These are phyloP conservation scores for Orius laevigatus DNA, from an alignment of 1,140 invertebrate genomes.

Conservation along the genomic window DNA sequence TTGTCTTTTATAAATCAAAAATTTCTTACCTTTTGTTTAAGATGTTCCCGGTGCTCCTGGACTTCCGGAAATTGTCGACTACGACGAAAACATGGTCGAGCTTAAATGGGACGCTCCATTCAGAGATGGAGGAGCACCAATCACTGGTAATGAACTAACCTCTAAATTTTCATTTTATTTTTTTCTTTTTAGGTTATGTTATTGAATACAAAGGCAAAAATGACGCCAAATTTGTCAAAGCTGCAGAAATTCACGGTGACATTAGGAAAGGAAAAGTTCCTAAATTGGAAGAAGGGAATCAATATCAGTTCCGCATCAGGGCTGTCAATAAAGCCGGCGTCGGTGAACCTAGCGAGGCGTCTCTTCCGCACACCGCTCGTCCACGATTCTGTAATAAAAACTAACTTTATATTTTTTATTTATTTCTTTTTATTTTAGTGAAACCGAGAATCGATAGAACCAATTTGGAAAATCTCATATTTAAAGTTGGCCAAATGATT, in stretches of 20 bases:
- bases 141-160: constrained; percentile 37
- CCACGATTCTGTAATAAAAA: constrained; percentile 57
- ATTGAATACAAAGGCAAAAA: constrained; percentile 74
- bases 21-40: constrained; percentile 23
- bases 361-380: constrained; percentile 89
- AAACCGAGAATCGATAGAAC: constrained; percentile 86
- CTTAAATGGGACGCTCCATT: constrained; percentile 92
- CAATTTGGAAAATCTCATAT: constrained; percentile 62
- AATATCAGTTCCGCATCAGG: constrained; percentile 85
- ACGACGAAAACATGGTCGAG: constrained; percentile 81
- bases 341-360: constrained; percentile 87
- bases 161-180: neutral
- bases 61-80: constrained; percentile 83
- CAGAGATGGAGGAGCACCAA: constrained; percentile 88
- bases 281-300: constrained; percentile 82
- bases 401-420: constrained; percentile 13
- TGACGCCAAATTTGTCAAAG: constrained; percentile 44
- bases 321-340: constrained; percentile 93
- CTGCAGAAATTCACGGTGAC: constrained; percentile 60
- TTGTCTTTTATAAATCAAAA: constrained; percentile 19
- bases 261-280: constrained; percentile 66
- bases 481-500: constrained; percentile 84
- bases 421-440: constrained; percentile 47
- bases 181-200: constrained; percentile 50
- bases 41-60: constrained; percentile 76